phyloP scores from a whole-genome alignment of 2,797 vertebrate genomes.

The Sylvia borin region DNA sequence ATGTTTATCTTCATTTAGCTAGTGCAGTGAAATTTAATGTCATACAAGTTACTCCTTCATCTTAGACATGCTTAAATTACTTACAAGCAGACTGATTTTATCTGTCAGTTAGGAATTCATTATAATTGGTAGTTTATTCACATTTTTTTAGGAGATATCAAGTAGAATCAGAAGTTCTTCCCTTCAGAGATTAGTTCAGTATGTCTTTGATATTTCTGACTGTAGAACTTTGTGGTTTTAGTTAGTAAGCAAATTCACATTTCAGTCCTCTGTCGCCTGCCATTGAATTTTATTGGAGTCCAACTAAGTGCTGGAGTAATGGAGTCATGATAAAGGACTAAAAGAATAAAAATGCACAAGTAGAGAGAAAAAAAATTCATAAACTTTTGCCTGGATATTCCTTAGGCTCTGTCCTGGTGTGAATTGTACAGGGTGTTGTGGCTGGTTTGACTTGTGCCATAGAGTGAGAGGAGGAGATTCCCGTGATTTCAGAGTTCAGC shows the following conservation, averaged over 20 bases:
- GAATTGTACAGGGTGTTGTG: background rate
- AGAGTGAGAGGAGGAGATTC: background rate
- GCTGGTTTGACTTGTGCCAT: background rate
- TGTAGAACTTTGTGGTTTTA: background rate
- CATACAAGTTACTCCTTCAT: background rate
- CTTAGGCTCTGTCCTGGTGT: background rate
- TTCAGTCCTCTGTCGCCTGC: background rate
- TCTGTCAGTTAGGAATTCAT: constrained; percentile 22
- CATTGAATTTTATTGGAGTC: constrained; percentile 2
- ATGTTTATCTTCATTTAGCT: background rate
- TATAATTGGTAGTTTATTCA: background rate
- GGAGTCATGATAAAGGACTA: background rate
- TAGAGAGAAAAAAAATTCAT: background rate
- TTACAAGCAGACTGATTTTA: background rate
- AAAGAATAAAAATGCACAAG: background rate
- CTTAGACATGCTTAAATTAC: background rate
- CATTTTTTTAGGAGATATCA: constrained; percentile 25
- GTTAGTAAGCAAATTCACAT: constrained; percentile 13
- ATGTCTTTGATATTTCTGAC: constrained; percentile 31
- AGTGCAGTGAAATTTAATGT: background rate
- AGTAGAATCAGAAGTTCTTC: background rate
- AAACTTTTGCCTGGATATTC: background rate
- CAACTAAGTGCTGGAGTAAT: background rate
- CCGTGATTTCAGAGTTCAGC: background rate
- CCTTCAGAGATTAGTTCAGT: constrained; percentile 5